phyloP scores from a whole-genome alignment of 2,797 vertebrate genomes.

The Hirundo rustica region DNA sequence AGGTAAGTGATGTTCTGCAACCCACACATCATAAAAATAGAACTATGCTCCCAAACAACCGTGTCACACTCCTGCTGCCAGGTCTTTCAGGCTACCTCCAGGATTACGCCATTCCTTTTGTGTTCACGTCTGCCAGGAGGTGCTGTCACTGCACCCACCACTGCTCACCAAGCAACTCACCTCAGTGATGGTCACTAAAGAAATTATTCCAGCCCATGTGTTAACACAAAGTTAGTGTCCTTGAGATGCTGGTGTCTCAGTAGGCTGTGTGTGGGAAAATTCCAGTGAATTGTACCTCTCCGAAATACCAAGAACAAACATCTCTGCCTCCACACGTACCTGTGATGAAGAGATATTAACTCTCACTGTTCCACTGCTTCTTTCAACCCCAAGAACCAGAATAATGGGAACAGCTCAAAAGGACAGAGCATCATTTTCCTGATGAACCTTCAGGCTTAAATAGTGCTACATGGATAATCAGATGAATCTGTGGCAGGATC shows the following conservation, averaged over 20 bases:
- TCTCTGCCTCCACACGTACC: neutral
- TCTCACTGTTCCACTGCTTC: neutral
- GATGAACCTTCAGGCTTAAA: neutral
- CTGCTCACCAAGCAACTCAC: neutral
- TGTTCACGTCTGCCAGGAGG: neutral
- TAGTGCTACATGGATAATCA: neutral
- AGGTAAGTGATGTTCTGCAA: neutral
- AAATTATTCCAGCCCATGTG: neutral
- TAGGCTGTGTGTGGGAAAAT: neutral
- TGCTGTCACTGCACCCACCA: neutral
- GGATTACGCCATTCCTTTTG: neutral
- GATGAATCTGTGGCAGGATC: neutral
- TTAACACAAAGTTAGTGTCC: neutral
- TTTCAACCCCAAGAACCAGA: neutral
- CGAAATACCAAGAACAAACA: neutral
- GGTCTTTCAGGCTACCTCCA: neutral
- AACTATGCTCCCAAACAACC: neutral
- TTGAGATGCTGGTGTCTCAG: neutral
- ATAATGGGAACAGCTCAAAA: neutral
- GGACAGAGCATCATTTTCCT: neutral
- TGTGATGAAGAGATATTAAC: neutral
- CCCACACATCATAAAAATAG: neutral
- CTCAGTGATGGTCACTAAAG: neutral
- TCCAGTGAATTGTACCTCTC: neutral
- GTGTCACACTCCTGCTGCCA: neutral